Evolutionary conservation across 1,140 invertebrate species (phyloP).

Genomic region (Ceratina calcarata): DNA sequence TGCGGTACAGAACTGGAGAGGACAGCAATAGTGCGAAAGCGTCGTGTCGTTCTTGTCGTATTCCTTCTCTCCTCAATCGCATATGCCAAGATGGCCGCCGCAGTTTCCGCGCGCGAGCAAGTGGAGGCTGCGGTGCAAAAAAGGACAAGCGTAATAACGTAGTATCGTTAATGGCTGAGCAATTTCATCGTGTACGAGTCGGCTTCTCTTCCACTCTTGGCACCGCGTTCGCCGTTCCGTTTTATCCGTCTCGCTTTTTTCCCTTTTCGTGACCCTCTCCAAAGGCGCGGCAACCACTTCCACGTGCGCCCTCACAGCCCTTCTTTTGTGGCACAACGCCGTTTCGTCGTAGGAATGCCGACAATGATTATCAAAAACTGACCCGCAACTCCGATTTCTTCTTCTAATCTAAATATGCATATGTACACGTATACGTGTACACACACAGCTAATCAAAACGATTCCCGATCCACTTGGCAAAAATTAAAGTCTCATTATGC

Average conservation of each 20-base stretch:
- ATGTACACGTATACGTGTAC: too few species aligned
- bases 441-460: too few species aligned
- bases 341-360: not conserved
- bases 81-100: conserved; percentile 78
- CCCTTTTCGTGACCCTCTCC: conserved; percentile 25
- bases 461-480: too few species aligned
- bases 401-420: not conserved
- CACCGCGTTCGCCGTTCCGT: conserved; percentile 8
- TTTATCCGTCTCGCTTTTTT: conserved; percentile 16
- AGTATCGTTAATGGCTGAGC: conserved; percentile 80
- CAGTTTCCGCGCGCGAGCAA: conserved; percentile 59
- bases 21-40: conserved; percentile 4
- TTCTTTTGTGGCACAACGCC: conserved; percentile 8
- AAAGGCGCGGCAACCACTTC: conserved; percentile 39
- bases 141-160: conserved; percentile 80
- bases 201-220: conserved; percentile 54
- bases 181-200: conserved; percentile 78
- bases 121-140: conserved; percentile 74
- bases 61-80: conserved; percentile 69
- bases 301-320: conserved; percentile 1
- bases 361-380: conserved; percentile 31
- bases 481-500: too few species aligned
- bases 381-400: not conserved
- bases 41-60: conserved; percentile 7
- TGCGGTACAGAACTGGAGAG: conserved; percentile 3